Evolutionary conservation across 92 coral and sea anemone genomes (phyloP).

Genomic region (Zoanthus solanderi): DNA sequence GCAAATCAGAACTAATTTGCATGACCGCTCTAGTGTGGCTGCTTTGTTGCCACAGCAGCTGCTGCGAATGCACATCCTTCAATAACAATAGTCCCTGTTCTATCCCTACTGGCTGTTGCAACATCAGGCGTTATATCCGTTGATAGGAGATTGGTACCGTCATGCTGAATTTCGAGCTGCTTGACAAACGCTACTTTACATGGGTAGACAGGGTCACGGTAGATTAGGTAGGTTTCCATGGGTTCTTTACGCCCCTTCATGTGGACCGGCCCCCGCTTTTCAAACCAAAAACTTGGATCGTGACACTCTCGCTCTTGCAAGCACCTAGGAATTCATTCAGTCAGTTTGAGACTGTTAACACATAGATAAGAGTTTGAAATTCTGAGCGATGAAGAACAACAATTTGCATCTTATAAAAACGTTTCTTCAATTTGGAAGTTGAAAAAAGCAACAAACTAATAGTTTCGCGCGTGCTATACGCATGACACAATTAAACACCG

Average conservation of each 20-base stretch:
- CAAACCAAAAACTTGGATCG: conserved; percentile 81
- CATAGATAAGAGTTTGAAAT: too few species aligned
- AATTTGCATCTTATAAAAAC: too few species aligned
- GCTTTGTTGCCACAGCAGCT: background rate
- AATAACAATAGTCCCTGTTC: background rate
- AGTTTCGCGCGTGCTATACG: too few species aligned
- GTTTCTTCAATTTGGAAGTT: too few species aligned
- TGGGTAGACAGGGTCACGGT: conserved; percentile 70
- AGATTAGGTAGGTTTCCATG: conserved; percentile 78
- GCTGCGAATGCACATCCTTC: conserved; percentile 24
- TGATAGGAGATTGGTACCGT: background rate
- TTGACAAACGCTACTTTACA: conserved; percentile 47
- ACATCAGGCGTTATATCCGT: background rate
- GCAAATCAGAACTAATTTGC: background rate
- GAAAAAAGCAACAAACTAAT: too few species aligned
- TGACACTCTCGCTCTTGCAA: conserved; percentile 74
- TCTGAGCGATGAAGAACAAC: too few species aligned
- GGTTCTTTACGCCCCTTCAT: conserved; percentile 92
- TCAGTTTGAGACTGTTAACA: background rate
- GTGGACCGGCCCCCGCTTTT: conserved; percentile 84
- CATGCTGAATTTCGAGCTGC: conserved; percentile 39
- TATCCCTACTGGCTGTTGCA: background rate
- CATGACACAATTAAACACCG: too few species aligned
- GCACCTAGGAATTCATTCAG: conserved; percentile 61
- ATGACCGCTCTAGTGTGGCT: background rate